Conservation (phyloP, 2,797 vertebrate species). For the Pelobates cultripes region DNA sequence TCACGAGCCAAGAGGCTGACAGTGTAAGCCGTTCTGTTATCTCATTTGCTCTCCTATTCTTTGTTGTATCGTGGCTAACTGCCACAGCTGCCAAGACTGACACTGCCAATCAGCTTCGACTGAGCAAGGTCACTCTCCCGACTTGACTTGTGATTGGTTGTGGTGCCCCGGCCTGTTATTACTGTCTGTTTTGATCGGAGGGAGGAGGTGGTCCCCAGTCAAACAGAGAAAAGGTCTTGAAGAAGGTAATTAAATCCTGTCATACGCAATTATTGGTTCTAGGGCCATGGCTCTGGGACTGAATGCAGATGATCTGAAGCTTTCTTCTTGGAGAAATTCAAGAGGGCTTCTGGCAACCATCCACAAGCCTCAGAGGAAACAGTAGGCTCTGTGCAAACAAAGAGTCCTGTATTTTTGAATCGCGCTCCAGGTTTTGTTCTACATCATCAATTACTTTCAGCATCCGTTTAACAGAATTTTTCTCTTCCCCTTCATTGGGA, state of each 20-base stretch:
- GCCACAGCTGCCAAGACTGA: conserved; percentile 80
- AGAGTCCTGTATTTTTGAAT: conserved; percentile 24
- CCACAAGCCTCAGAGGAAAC: conserved; percentile 68
- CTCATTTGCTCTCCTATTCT: conserved; percentile 48
- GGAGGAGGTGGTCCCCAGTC: conserved; percentile 83
- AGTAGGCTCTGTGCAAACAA: conserved; percentile 78
- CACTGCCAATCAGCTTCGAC: conserved; percentile 83
- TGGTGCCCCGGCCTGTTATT: conserved; percentile 78
- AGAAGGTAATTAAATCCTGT: conserved; percentile 91
- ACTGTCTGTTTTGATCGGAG: conserved; percentile 85
- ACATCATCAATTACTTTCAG: conserved; percentile 47
- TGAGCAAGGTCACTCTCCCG: conserved; percentile 83
- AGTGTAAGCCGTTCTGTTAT: conserved; percentile 34
- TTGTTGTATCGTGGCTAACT: conserved; percentile 71
- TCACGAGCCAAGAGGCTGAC: neutral
- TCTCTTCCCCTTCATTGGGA: conserved; percentile 2
- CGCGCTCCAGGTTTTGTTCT: conserved; percentile 22
- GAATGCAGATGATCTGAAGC: conserved; percentile 86
- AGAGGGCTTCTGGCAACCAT: conserved; percentile 76
- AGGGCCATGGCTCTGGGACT: conserved; percentile 82
- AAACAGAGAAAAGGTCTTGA: conserved; percentile 86
- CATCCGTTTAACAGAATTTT: conserved; percentile 33
- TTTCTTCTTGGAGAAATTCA: conserved; percentile 80
- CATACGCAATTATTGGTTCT: conserved; percentile 88
- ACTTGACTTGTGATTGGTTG: conserved; percentile 80